phyloP scores from a whole-genome alignment of 2,113 vertebrate species.

The Melanostigma gelatinosum region DNA sequence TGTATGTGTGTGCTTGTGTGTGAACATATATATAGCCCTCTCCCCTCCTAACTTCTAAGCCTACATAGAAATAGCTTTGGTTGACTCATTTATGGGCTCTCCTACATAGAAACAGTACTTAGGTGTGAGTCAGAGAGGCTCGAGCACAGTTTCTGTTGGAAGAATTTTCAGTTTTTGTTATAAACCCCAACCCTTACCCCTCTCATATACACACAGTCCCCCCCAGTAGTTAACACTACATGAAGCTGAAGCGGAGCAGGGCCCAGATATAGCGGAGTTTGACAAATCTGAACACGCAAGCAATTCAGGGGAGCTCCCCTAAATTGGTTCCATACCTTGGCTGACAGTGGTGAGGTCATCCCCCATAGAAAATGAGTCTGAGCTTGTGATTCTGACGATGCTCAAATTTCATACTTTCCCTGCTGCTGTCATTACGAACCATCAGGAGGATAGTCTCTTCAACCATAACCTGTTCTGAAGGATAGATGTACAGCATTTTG shows the following conservation, averaged over 20 bases:
- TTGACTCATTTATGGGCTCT: slow-evolving; percentile 74
- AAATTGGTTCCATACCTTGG: slow-evolving; percentile 82
- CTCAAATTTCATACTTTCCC: slow-evolving; percentile 64
- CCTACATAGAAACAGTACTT: slow-evolving; percentile 61
- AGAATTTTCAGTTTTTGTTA: slow-evolving; percentile 66
- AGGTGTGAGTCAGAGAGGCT: slow-evolving; percentile 68
- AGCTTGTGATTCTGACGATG: slow-evolving; percentile 53
- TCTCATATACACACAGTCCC: slow-evolving; percentile 31
- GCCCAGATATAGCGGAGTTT: slow-evolving; percentile 70
- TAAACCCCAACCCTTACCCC: slow-evolving; percentile 44
- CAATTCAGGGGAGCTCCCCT: slow-evolving; percentile 68
- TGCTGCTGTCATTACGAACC: slow-evolving; percentile 58
- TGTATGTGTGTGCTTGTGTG: slow-evolving; percentile 63
- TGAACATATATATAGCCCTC: slow-evolving; percentile 71
- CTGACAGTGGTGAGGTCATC: slow-evolving; percentile 80
- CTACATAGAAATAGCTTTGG: slow-evolving; percentile 73
- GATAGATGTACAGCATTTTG: slow-evolving; percentile 38
- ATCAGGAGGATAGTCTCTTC: slow-evolving; percentile 47
- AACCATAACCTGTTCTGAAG: slow-evolving; percentile 54
- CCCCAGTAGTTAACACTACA: slow-evolving; percentile 55
- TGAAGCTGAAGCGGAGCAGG: slow-evolving; percentile 66
- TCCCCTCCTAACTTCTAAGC: slow-evolving; percentile 43
- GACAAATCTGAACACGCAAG: slow-evolving; percentile 74
- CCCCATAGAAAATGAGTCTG: slow-evolving; percentile 29
- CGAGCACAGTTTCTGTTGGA: slow-evolving; percentile 52